Percentiles rank a stretch among this genome's conserved stretches.
Evolutionary conservation across 2,113 vertebrate species (phyloP).

Genomic region (Nibea albiflora): DNA sequence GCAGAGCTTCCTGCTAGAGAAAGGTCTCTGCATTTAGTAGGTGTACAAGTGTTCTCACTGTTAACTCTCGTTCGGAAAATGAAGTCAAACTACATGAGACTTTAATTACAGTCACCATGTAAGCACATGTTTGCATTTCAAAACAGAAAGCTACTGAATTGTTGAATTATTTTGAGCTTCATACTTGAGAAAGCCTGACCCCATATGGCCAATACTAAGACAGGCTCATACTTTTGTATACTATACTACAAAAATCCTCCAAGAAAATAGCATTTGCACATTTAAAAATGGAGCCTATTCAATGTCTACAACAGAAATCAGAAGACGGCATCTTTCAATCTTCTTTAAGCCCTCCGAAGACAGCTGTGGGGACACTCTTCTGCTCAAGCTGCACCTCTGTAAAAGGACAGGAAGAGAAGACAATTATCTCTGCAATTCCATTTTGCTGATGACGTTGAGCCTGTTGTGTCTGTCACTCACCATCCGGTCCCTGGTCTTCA

Average conservation of each 20-base stretch:
- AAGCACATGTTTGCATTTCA: slow-evolving; percentile 2
- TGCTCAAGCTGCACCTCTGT: slow-evolving; percentile 93
- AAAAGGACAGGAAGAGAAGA: slow-evolving; percentile 7
- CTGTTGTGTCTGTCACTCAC: slow-evolving; percentile 74
- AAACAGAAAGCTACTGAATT: neutral
- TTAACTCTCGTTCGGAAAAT: neutral
- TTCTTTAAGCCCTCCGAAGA: slow-evolving; percentile 92
- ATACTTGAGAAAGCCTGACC: slow-evolving; percentile 62
- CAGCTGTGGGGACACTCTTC: slow-evolving; percentile 89
- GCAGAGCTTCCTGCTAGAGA: slow-evolving; percentile 26
- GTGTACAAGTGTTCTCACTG: neutral
- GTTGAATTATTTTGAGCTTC: neutral
- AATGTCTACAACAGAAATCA: slow-evolving; percentile 3
- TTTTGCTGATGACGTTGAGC: slow-evolving; percentile 2
- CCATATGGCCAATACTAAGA: slow-evolving; percentile 62
- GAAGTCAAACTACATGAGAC: neutral
- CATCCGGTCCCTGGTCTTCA: slow-evolving; percentile 88
- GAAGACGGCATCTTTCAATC: slow-evolving; percentile 65
- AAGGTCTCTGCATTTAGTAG: slow-evolving; percentile 1
- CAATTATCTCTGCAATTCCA: neutral
- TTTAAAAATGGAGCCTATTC: slow-evolving; percentile 14
- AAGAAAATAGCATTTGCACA: slow-evolving; percentile 12
- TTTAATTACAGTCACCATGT: slow-evolving; percentile 13
- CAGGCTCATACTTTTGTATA: neutral
- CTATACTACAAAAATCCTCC: neutral